phyloP scores from a whole-genome alignment of 2,113 vertebrate species.

The Hydropotes inermis region DNA sequence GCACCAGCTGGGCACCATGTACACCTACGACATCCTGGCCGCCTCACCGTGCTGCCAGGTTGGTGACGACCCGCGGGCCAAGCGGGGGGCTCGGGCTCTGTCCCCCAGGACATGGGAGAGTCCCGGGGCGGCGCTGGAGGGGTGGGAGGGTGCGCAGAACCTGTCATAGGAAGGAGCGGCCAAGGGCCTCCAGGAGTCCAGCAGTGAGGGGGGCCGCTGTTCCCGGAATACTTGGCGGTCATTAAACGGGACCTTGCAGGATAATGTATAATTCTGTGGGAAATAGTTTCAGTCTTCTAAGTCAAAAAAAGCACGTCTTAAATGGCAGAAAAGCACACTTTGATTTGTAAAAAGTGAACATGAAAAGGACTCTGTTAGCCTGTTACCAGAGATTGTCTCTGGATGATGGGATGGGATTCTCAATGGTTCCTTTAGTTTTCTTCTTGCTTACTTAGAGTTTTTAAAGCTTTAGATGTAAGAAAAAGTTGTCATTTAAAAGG shows the following conservation, averaged over 20 bases:
- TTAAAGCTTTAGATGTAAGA: neutral
- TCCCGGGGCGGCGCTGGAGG: too few relatives aligned
- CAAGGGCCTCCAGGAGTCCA: rapidly evolving
- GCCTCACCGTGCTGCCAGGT: slow-evolving; percentile 99
- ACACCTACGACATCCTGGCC: slow-evolving; percentile 98
- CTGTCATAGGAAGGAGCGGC: neutral
- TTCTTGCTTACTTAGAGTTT: neutral
- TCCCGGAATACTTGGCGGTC: neutral
- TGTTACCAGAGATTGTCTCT: neutral
- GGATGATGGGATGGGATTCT: neutral
- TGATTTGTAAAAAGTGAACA: neutral
- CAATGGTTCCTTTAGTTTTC: neutral
- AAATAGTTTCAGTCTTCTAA: neutral
- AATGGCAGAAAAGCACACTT: neutral
- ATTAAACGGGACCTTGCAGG: neutral
- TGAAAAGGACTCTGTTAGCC: neutral
- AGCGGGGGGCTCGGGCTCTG: neutral
- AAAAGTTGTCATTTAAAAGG: neutral
- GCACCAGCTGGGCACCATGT: slow-evolving; percentile 99
- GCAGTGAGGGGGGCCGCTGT: neutral
- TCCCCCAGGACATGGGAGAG: neutral
- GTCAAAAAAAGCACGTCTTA: neutral
- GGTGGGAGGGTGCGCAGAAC: neutral
- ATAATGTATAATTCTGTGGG: neutral
- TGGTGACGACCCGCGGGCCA: slow-evolving; percentile 62